These are phyloP conservation scores for Pheosia gnoma DNA, from an alignment of 2,888 invertebrate species.

Conservation along the genomic window DNA sequence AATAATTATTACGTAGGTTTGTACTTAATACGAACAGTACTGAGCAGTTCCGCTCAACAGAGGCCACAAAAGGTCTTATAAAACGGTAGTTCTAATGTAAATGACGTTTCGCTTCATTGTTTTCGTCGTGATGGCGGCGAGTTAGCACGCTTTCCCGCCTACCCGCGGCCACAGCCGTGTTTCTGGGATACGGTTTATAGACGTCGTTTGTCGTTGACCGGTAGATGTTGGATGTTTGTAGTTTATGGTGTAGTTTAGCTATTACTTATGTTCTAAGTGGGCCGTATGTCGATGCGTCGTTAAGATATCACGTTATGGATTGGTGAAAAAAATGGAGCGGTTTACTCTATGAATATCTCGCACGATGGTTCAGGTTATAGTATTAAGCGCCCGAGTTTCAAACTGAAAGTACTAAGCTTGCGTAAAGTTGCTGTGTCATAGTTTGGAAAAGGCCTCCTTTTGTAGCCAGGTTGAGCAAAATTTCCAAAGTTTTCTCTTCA, in stretches of 20 bases:
- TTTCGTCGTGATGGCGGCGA: conserved; percentile 34
- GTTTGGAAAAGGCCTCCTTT: not conserved
- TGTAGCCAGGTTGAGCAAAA: not conserved
- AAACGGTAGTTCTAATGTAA: conserved; percentile 43
- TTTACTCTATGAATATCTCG: not conserved
- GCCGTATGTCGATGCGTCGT: conserved; percentile 2
- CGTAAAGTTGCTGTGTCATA: not conserved
- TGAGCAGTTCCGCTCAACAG: conserved; percentile 3
- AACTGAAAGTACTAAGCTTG: not conserved
- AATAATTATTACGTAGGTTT: conserved; percentile 7
- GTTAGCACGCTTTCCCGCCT: conserved; percentile 45
- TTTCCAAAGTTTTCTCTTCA: conserved; percentile 1
- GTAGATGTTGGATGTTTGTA: conserved; percentile 15
- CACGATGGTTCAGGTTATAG: not conserved
- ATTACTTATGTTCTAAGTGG: conserved; percentile 4
- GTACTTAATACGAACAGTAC: not conserved
- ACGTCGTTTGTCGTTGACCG: conserved; percentile 19
- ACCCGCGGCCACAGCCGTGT: conserved; percentile 32
- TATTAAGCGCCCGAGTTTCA: not conserved
- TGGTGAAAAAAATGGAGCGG: not conserved
- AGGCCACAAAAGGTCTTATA: conserved; percentile 37
- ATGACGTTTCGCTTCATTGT: conserved; percentile 45
- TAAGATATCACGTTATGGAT: conserved; percentile 3
- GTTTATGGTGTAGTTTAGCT: conserved; percentile 17
- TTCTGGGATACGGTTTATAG: conserved; percentile 44